Evolutionary conservation across 2,888 invertebrate genomes (phyloP).

Genomic region (Lobophora halterata): DNA sequence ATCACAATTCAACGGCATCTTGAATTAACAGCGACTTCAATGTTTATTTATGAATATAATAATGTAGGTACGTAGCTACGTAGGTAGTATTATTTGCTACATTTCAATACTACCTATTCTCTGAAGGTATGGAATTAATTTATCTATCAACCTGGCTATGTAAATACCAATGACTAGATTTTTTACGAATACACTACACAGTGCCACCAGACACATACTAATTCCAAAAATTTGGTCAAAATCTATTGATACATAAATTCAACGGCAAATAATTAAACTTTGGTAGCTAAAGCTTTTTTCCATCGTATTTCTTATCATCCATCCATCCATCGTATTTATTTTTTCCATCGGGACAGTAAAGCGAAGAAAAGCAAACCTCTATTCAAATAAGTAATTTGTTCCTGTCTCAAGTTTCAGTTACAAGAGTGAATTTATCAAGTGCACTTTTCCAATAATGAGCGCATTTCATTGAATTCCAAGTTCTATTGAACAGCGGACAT

Average conservation of each 20-base stretch:
- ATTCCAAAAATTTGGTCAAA: no score
- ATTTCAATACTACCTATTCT: no score
- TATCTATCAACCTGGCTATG: no score
- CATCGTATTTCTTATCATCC: no score
- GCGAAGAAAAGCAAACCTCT: conserved; percentile 28
- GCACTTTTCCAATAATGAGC: conserved; percentile 41
- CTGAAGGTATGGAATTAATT: no score
- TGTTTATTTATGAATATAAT: neutral
- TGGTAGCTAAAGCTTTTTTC: conserved; percentile 12
- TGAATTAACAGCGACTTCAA: conserved; percentile 8
- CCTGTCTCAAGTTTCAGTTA: conserved; percentile 33
- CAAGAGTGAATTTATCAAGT: conserved; percentile 37
- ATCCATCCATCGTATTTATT: no score
- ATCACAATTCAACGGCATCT: conserved; percentile 19
- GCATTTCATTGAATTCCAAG: conserved; percentile 44
- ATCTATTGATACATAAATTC: no score
- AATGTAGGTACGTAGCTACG: conserved; percentile 3
- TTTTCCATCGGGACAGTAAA: conserved; percentile 17
- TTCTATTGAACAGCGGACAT: conserved; percentile 39
- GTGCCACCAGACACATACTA: no score
- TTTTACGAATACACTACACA: no score
- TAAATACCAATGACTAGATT: no score
- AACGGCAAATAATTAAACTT: no score
- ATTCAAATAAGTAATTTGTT: conserved; percentile 34
- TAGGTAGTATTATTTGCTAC: no score